Conservation (phyloP, 2,888 invertebrate genomes). For the Ditula angustiorana region DNA sequence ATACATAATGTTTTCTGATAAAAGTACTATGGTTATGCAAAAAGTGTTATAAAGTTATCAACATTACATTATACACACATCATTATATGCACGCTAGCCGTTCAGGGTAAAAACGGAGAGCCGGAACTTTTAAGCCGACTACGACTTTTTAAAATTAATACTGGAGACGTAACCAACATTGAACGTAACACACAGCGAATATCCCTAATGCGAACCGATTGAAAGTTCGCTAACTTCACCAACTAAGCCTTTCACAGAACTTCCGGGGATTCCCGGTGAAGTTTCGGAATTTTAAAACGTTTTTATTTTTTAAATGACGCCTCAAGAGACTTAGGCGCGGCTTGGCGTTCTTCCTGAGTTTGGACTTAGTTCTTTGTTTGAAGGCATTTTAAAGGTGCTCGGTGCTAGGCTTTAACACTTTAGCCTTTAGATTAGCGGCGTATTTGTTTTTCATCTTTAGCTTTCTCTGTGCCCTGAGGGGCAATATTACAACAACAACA, state of each 20-base stretch:
- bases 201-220: conserved; percentile 13
- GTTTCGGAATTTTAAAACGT: conserved; percentile 66
- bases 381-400: conserved; percentile 12
- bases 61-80: too few relatives aligned
- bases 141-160: neutral
- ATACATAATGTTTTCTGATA: too few relatives aligned
- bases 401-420: conserved; percentile 1
- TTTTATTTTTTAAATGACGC: conserved; percentile 63
- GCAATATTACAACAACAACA: too few relatives aligned
- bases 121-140: too few relatives aligned
- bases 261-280: conserved; percentile 62
- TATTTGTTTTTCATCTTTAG: conserved; percentile 4
- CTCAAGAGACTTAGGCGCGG: conserved; percentile 17
- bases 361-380: conserved; percentile 28
- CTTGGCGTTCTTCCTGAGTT: conserved; percentile 17
- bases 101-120: too few relatives aligned
- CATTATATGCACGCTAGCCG: too few relatives aligned
- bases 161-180: neutral
- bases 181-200: conserved; percentile 6
- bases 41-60: too few relatives aligned
- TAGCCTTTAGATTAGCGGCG: neutral
- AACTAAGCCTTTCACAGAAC: conserved; percentile 66
- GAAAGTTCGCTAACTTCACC: conserved; percentile 49
- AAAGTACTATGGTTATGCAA: too few relatives aligned
- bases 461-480: neutral